Evolutionary conservation across 2,797 vertebrate species (phyloP).

Genomic region (Pyrocephalus nanus): DNA sequence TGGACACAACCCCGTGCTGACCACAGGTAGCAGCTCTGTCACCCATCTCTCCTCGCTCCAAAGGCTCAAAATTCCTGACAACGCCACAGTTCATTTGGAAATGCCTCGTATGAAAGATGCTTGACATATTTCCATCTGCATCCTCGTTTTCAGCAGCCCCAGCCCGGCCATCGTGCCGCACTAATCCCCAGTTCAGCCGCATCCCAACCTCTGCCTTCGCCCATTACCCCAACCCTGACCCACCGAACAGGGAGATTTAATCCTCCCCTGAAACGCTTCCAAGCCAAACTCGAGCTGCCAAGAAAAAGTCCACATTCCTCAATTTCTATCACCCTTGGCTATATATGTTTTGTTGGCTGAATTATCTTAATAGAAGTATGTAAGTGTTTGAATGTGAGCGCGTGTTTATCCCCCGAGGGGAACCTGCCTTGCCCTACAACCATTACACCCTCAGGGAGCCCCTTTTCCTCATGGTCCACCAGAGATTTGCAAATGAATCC

Average conservation of each 20-base stretch:
- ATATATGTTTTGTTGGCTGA: constrained; percentile 11
- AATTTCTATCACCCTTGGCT: constrained; percentile 43
- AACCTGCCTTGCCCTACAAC: background rate
- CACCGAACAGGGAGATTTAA: background rate
- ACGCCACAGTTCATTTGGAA: background rate
- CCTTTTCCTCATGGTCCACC: background rate
- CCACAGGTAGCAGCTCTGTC: background rate
- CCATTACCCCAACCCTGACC: background rate
- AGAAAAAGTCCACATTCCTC: constrained; percentile 54
- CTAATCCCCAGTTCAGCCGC: background rate
- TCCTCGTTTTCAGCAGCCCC: background rate
- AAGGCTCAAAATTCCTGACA: background rate
- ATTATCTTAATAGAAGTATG: constrained; percentile 12
- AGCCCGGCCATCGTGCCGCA: accelerated
- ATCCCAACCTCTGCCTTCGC: background rate
- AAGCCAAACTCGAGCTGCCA: constrained; percentile 40
- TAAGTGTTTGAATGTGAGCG: background rate
- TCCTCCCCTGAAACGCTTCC: constrained; percentile 55
- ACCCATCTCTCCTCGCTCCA: background rate
- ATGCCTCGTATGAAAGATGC: background rate
- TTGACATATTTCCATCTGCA: background rate
- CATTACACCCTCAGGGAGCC: background rate
- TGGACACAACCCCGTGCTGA: background rate
- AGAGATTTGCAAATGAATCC: background rate
- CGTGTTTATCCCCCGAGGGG: background rate